phyloP scores from a whole-genome alignment of 2,888 invertebrate species.

The Cantharis rustica region DNA sequence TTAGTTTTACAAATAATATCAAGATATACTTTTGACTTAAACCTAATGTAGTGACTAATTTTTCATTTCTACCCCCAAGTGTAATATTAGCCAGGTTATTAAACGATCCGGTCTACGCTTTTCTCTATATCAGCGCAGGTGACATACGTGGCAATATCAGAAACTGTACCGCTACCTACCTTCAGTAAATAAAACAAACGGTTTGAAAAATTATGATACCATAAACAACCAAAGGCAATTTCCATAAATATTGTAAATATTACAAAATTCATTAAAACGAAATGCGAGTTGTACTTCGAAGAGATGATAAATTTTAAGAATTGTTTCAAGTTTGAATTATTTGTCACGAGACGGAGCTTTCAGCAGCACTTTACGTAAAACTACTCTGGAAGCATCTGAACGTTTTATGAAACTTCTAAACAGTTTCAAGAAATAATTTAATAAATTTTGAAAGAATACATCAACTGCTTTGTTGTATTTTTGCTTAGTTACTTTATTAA shows the following conservation, averaged over 20 bases:
- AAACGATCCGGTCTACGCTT: background rate
- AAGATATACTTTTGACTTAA: background rate
- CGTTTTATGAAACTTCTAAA: background rate
- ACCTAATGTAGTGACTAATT: background rate
- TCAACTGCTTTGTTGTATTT: background rate
- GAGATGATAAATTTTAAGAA: background rate
- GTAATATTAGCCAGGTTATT: background rate
- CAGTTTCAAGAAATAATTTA: background rate
- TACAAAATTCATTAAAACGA: background rate
- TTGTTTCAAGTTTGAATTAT: background rate
- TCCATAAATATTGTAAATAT: background rate
- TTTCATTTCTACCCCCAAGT: background rate
- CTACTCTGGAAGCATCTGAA: background rate
- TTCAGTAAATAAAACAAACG: too few species aligned
- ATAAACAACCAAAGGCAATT: too few species aligned
- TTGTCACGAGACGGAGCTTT: background rate
- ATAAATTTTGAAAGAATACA: background rate
- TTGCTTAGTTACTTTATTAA: background rate
- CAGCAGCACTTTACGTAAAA: background rate
- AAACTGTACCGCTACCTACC: too few species aligned
- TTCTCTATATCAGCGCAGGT: too few species aligned
- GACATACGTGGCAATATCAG: too few species aligned
- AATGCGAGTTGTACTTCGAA: background rate
- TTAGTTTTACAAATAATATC: background rate
- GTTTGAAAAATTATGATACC: background rate